Base-by-base conservation (phyloP, 2,113 vertebrate genomes). In the Cyprinus carpio region DNA sequence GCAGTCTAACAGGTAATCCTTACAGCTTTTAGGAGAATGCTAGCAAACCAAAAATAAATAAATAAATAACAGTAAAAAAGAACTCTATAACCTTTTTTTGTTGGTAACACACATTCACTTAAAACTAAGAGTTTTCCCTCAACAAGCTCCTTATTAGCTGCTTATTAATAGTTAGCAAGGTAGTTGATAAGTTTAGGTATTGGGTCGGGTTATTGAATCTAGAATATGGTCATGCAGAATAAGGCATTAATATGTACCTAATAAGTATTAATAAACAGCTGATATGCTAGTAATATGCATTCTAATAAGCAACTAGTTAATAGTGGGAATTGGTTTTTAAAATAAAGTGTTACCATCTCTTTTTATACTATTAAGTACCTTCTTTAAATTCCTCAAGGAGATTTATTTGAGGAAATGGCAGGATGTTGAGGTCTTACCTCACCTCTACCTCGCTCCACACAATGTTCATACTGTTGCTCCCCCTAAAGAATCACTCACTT, bases 381-480 rank as follows among this genome's bases (percentile, higher is more conserved):
- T 71, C 34, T 34, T 69, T 15, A 25, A 40, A 4, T 46, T 74
- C n/a, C 12, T 74, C 23, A 74, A 46, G 11, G 23, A 46, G 20
- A 23, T 13, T 46, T 75, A 46, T 75, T 6, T n/a, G 2, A 43
- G 37, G 23, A 74, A n/a, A 23, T 40, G 4, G 15, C 8, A 3
- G 74, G 46, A n/a, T 23, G 18, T 23, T 23, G 4, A 12, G 10
- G 13, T 43, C 51, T 64, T 18, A 58, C 64, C 49, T 64, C 31
- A 6, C 27, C 12, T 77, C 75, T 49, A 49, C 34, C 12, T 69
- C 58, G 13, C 16, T 65, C 58, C 20, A 83, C 64, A 29, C n/a
- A 75, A 72, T 37, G 11, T 84, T 16, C n/a, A 88, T 56, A 27
- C 60, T 77, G 49, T 83, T 75, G 67, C 16, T 60, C 43, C 18